These are phyloP conservation scores for Drosophila pseudotalamancana DNA, from an alignment of 2,888 invertebrate genomes.

Conservation along the genomic window DNA sequence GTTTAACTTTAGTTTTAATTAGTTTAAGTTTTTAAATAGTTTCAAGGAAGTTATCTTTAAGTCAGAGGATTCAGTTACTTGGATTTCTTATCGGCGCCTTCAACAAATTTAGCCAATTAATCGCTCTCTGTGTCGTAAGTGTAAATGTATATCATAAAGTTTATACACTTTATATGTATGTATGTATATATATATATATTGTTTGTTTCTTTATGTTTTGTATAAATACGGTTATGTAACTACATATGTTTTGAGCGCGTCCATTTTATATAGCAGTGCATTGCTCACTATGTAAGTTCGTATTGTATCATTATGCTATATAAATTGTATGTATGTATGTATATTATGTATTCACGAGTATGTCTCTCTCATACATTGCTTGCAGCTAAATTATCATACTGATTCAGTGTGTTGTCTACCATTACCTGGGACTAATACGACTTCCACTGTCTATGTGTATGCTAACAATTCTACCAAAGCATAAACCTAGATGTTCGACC, in stretches of 20 bases:
- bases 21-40: conserved; percentile 13
- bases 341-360: conserved; percentile 29
- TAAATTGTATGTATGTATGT: conserved; percentile 29
- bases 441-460: conserved; percentile 11
- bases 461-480: conserved; percentile 37
- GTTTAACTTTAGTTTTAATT: conserved; percentile 43
- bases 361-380: conserved; percentile 59
- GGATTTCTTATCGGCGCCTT: conserved; percentile 42
- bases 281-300: conserved; percentile 54
- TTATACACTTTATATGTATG: conserved; percentile 1
- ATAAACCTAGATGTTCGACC: conserved; percentile 6
- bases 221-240: conserved; percentile 32
- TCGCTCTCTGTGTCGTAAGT: conserved; percentile 9
- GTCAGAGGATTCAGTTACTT: conserved; percentile 38
- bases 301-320: conserved; percentile 45
- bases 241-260: conserved; percentile 24
- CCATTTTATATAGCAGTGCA: conserved; percentile 55
- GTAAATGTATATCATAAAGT: conserved; percentile 16
- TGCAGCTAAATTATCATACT: conserved; percentile 76
- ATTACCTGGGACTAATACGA: conserved; percentile 27
- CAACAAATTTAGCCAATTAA: conserved; percentile 26
- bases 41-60: conserved; percentile 48
- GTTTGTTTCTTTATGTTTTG: conserved; percentile 33
- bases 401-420: conserved; percentile 54
- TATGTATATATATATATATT: conserved; percentile 17